A percentile compares a stretch with the other conserved stretches of the same genome.
Evolutionary conservation across 2,797 vertebrate species (phyloP).

Genomic region (Poliocrania exsul): DNA sequence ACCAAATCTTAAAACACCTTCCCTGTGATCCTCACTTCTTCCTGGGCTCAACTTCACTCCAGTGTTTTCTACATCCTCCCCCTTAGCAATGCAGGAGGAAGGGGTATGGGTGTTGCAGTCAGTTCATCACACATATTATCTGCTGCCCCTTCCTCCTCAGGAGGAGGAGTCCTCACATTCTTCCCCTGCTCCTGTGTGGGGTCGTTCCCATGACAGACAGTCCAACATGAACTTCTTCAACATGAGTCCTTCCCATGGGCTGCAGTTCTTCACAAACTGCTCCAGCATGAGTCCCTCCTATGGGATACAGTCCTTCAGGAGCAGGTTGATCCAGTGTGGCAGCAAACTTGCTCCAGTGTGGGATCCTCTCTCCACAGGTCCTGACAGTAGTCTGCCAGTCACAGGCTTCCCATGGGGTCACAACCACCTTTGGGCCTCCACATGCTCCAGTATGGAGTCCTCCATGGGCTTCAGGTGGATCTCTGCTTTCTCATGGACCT

Average conservation of each 20-base stretch:
- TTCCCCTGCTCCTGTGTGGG: neutral
- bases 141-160: neutral
- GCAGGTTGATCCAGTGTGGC: neutral
- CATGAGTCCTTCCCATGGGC: neutral
- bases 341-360: neutral
- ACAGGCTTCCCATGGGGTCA: neutral
- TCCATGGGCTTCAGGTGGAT: neutral
- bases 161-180: neutral
- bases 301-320: neutral
- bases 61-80: neutral
- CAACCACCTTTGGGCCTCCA: neutral
- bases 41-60: accelerated
- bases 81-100: neutral
- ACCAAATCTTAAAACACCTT: neutral
- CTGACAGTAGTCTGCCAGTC: neutral
- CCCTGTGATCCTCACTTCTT: neutral
- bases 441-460: neutral
- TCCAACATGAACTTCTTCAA: neutral
- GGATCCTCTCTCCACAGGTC: neutral
- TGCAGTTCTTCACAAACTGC: neutral
- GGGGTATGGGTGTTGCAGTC: neutral
- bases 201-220: neutral
- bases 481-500: neutral
- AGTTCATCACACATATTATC: accelerated
- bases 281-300: neutral